A percentile compares a stretch with the other conserved stretches of the same genome.
Conservation (phyloP, 1,140 invertebrate genomes). For the Heliconius nattereri region DNA sequence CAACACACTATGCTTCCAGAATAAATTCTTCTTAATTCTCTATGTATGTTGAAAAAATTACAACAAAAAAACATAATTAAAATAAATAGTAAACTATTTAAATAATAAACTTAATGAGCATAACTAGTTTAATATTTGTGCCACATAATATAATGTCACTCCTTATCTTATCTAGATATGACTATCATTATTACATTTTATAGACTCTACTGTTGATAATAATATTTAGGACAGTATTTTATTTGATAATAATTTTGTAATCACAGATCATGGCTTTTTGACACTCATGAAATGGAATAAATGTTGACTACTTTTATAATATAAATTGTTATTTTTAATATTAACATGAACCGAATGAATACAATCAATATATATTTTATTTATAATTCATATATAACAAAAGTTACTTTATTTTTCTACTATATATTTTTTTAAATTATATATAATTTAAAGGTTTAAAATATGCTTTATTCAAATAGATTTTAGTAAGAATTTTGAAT, state of each 20-base stretch:
- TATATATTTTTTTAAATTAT: too few relatives aligned
- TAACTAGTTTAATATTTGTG: not conserved
- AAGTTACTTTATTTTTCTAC: too few relatives aligned
- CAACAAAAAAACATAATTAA: not conserved
- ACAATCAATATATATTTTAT: too few relatives aligned
- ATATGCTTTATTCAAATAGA: too few relatives aligned
- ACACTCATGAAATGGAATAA: not conserved
- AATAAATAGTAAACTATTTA: not conserved
- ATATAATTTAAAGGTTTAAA: too few relatives aligned
- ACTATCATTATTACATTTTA: constrained; percentile 11
- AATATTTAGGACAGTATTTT: constrained; percentile 8
- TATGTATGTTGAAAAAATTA: not conserved
- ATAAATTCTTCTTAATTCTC: too few relatives aligned
- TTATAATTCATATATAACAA: too few relatives aligned
- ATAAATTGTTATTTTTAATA: not conserved
- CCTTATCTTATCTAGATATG: not conserved
- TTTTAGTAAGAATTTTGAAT: too few relatives aligned
- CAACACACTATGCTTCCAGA: too few relatives aligned
- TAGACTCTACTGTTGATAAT: not conserved
- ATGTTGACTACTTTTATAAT: not conserved
- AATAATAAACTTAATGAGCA: not conserved
- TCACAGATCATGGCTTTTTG: not conserved
- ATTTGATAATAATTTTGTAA: not conserved
- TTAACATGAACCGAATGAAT: too few relatives aligned
- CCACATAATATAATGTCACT: not conserved